Evolutionary conservation across 2,113 vertebrate species (phyloP), one percentile per base, ranked within the genome.

Genomic region (Monopterus albus): DNA sequence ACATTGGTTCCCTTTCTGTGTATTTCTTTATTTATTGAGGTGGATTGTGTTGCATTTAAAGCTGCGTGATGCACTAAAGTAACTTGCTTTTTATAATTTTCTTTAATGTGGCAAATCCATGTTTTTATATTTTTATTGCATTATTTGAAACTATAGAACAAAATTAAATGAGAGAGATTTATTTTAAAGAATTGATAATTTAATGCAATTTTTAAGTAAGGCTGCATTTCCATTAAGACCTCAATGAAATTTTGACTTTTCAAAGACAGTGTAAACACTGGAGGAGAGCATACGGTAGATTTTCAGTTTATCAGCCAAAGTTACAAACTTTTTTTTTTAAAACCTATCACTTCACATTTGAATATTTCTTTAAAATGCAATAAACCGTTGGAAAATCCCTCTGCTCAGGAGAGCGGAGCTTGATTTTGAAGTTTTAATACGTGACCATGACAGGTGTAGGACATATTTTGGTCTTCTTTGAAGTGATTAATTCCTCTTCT

Each of bases 401-500:
- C n/a, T 12, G 61, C 77, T 75, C 51, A 25, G 53, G 50, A 60
- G 59, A 59, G 38, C 52, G 53, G 63, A 45, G 81, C 53, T 61
- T 84, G 79, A 85, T 83, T n/a, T 45, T 71, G 81, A 82, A 84
- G 66, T 75, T 76, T 80, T 78, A 82, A 84, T 79, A 55, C 35
- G 40, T 76, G 78, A 71, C 83, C 85, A 68, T 77, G 81, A 78
- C 81, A 87, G 84, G 82, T 91, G 81, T 60, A 64, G 51, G 77
- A 72, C 72, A 78, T 76, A 66, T 82, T 87, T 79, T 64, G 60
- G 61, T 81, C 73, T 63, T 62, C 86, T 87, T 84, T 90, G 84
- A 92, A 84, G 78, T 74, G 76, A 76, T 86, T 80, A 83, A 83
- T 82, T 88, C 81, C 80, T 71, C 52, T 67, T 56, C 67, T 69